Conservation (phyloP, 2,888 invertebrate genomes). For the Capitulum mitella region DNA sequence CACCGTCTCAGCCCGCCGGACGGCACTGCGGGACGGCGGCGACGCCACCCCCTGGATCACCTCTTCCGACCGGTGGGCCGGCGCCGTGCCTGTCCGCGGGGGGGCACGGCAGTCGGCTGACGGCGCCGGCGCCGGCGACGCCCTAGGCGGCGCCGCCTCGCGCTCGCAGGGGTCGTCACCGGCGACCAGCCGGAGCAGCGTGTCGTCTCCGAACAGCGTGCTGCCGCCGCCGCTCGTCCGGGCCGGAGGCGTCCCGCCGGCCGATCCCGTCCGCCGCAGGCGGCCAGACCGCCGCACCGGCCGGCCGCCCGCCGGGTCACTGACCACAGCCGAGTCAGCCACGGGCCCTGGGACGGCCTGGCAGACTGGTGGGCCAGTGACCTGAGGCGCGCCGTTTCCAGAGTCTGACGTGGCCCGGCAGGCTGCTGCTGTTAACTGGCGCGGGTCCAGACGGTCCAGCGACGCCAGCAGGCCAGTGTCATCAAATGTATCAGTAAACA, state of each 20-base stretch:
- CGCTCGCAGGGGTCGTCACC: neutral
- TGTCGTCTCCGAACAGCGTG: slow-evolving; percentile 6
- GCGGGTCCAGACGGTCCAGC: neutral
- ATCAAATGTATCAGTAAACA: neutral
- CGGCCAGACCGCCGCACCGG: neutral
- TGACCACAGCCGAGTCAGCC: neutral
- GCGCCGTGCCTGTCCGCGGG: neutral
- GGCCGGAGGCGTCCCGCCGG: neutral
- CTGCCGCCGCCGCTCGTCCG: neutral
- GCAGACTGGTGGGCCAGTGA: too few species aligned
- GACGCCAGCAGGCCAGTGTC: neutral
- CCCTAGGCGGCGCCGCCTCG: neutral
- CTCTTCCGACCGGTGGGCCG: too few species aligned
- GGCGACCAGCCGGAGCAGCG: neutral
- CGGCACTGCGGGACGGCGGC: too few species aligned
- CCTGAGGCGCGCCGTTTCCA: too few species aligned
- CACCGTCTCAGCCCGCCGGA: too few species aligned
- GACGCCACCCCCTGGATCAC: too few species aligned
- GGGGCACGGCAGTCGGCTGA: neutral
- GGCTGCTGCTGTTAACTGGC: neutral
- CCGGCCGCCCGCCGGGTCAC: neutral
- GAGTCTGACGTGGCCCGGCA: too few species aligned
- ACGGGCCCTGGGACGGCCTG: neutral
- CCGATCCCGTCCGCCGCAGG: neutral
- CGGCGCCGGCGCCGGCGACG: neutral